These are phyloP conservation scores for Cheiracanthium punctorium DNA, from an alignment of 2,888 invertebrate genomes.

Conservation along the genomic window DNA sequence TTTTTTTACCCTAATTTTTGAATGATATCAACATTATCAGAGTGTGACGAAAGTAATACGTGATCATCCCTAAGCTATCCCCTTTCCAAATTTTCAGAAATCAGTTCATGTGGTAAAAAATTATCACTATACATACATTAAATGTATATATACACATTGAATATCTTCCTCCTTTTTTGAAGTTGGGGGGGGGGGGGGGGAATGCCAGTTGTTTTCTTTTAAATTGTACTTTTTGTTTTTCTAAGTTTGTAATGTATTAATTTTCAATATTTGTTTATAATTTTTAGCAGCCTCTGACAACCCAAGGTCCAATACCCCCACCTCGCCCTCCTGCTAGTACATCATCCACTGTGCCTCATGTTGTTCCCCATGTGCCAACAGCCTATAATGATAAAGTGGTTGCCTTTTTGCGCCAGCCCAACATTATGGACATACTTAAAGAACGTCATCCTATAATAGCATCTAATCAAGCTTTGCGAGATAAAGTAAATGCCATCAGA, in stretches of 20 bases:
- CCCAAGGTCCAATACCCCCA: conserved; percentile 71
- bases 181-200: too few relatives aligned
- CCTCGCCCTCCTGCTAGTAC: conserved; percentile 71
- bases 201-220: conserved; percentile 6
- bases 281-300: conserved; percentile 15
- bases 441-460: conserved; percentile 85
- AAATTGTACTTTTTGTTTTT: neutral
- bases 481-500: conserved; percentile 89
- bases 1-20: too few relatives aligned
- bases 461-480: conserved; percentile 84
- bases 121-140: too few relatives aligned
- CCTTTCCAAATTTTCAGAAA: too few relatives aligned
- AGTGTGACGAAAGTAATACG: too few relatives aligned
- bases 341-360: conserved; percentile 71
- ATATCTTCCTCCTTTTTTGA: too few relatives aligned
- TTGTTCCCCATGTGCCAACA: conserved; percentile 83
- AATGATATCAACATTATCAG: too few relatives aligned
- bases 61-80: too few relatives aligned
- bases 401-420: conserved; percentile 94
- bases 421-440: conserved; percentile 92
- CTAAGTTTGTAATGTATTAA: neutral
- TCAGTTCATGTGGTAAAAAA: too few relatives aligned
- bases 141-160: too few relatives aligned
- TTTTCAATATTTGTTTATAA: neutral
- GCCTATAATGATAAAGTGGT: conserved; percentile 96